Base-by-base conservation (phyloP, 37 sponge, comb jelly and placozoan genomes). In the Ephydatia muelleri region DNA sequence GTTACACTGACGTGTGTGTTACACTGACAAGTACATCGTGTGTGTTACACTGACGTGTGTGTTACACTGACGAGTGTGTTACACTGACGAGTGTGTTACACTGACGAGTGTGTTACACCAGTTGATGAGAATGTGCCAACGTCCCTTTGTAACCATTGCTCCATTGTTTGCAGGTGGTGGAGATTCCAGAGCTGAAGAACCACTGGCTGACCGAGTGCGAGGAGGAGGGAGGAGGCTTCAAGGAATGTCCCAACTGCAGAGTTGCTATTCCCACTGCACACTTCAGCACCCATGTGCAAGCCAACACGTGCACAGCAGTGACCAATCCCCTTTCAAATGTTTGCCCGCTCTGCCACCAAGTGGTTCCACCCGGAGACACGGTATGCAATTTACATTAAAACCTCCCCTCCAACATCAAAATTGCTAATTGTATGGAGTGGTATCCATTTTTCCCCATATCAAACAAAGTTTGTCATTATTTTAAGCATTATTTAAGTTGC, bases 141-240 rank as follows among this genome's bases (percentile, higher is more conserved):
- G n/a, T n/a, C n/a, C n/a, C n/a, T 43, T 43, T 43, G 43, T 43
- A 3, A 22, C 65, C 48, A 14, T 29, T 34, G 23, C 49, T 29
- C 4, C 29, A 13, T 13, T 27, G 25, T 11, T 33, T 49, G 9
- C 23, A 93, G 94, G 93, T 95, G 43, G 86, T 95, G 43, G 96
- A 95, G 89, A 90, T 95, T 19, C 40, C 93, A 29, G 75, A 65
- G 8, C 65, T 89, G 25, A 83, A 81, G 21, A 78, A 73, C 25
- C 96, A 95, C 79, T 83, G 77, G 82, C 77, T 92, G 77, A 85
- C 85, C 0, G 96, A 95, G 76, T 95, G 96, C 65, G 70, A 68
- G 11, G 70, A 68, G 11, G 84, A 67, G 3, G 82, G 92, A 76
- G 83, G 47, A 27, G 80, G 87, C 69, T 92, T 95, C 83, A 29